Conservation (phyloP, 2,113 vertebrate genomes). For the Noctilio leporinus region DNA sequence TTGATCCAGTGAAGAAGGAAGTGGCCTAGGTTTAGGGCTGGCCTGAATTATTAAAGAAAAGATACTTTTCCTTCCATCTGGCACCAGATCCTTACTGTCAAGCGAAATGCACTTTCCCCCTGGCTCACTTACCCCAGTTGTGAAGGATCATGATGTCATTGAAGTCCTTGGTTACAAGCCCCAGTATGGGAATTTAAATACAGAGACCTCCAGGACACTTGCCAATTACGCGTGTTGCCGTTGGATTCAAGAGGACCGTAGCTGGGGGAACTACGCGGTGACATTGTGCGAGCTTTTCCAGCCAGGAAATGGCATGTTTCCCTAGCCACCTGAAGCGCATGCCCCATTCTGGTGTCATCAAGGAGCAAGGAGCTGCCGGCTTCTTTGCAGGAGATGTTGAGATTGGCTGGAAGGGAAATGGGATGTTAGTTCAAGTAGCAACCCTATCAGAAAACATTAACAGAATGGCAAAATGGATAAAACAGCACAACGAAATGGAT, state of each 20-base stretch:
- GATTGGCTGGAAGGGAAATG: conserved; percentile 92
- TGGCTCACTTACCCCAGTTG: conserved; percentile 84
- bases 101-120: conserved; percentile 93
- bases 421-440: conserved; percentile 88
- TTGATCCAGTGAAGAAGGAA: too few species aligned
- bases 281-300: conserved; percentile 99
- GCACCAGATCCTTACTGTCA: conserved; percentile 89
- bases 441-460: conserved; percentile 90
- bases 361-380: conserved; percentile 97
- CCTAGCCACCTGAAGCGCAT: conserved; percentile 82
- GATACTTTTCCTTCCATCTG: conserved; percentile 90
- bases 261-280: conserved; percentile 91
- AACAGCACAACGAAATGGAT: conserved; percentile 92
- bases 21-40: too few species aligned
- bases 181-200: conserved; percentile 99
- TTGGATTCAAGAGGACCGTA: conserved; percentile 89
- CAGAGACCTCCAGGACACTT: conserved; percentile 88
- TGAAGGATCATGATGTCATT: conserved; percentile 86
- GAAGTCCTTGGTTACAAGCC: conserved; percentile 92
- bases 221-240: conserved; percentile 96
- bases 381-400: conserved; percentile 95
- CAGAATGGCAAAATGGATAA: conserved; percentile 90
- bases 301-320: conserved; percentile 96
- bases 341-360: conserved; percentile 98
- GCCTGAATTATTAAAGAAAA: conserved; percentile 49